Evolutionary conservation across 92 coral and sea anemone species (phyloP), one percentile per base, ranked within the genome.

Genomic region (Palythoa grandiflora): DNA sequence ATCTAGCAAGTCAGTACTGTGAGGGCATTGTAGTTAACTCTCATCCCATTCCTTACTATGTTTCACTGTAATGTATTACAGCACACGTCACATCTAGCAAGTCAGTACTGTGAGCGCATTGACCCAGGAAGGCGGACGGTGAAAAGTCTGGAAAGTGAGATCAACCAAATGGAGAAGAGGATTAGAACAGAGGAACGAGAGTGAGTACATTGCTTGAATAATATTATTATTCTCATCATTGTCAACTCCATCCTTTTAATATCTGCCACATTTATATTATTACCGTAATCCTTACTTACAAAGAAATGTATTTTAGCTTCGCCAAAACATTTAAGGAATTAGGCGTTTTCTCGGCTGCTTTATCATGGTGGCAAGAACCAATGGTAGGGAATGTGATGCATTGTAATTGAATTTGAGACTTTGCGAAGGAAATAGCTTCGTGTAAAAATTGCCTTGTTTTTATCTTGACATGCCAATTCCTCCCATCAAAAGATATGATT

Each of bases 141-240:
- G 71, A 94, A 94, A 35, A 92, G 90, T 70, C 75, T 95, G 14
- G 99, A 93, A 84, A 91, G 95, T 16, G 99, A 95, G 75, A 96
- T 96, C 57, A 71, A 75, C 5, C 99, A 96, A 91, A 96, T 94
- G 75, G 90, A 90, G 50, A 90, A 86, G 70, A 71, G 98, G 79
- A 93, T 96, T 73, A 78, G 93, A 71, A 92, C 99, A 8, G 99
- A 96, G 80, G 98, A 96, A 88, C 89, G 89, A 79, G 93, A 91
- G 99, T 95, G 87, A 47, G 92, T 68, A 17, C n/a, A 7, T 51
- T 55, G 11, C 61, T 11, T 6, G 17, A 55, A 15, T 55, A 55
- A 11, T 55, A 51, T 51, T 51, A 51, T 51, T 55, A 15, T 15
- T 2, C 65, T 2, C 65, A 3, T 15, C 3, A 10, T 13, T 17